Base-by-base conservation (phyloP, 2,797 vertebrate genomes). In the Tokudaia tokunoshimensis region DNA sequence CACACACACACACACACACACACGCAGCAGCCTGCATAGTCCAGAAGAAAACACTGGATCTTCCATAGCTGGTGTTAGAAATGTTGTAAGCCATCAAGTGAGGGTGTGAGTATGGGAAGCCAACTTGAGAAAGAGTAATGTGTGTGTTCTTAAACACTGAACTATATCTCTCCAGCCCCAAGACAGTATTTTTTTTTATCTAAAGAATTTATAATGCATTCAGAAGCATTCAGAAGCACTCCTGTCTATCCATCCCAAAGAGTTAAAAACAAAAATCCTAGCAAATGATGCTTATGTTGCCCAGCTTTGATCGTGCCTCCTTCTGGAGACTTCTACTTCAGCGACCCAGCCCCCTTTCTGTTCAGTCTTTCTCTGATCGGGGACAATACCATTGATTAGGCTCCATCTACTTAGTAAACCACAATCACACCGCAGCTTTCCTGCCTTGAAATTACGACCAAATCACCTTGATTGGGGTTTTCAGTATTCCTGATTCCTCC, bases 401-500 rank as follows among this genome's bases (percentile, higher is more conserved):
- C 79, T 74, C 85, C 92, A 63, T 95, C 85, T 91, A 74, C 82
- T 92, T 75, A 50, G 78, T 80, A 72, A 95, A 89, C 94, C 78
- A 67, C 75, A 95, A 22, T 96, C 91, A 92, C 50, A 19, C 63
- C 1, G 44, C 82, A 55, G 37, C 97, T 93, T 86, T 91, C 63
- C 2, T 85, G 91, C 52, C n/a, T 94, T 78, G 76, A 92, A 86
- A 96, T 96, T 84, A 83, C 88, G 86, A 86, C 75, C 31, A 29
- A 74, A 92, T 97, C 95, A 97, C 91, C 92, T 95, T 97, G 96
- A 94, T 96, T 96, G 86, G 94, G 92, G 52, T 92, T 95, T 93
- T 94, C 37, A 4, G 37, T 17, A 47, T 82, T 90, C 37, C 89
- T 57, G 12, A 72, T 92, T 84, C 82, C 75, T 92, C 95, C 65